These are phyloP conservation scores for Staurois parvus DNA, from an alignment of 2,797 vertebrate species.

Conservation along the genomic window DNA sequence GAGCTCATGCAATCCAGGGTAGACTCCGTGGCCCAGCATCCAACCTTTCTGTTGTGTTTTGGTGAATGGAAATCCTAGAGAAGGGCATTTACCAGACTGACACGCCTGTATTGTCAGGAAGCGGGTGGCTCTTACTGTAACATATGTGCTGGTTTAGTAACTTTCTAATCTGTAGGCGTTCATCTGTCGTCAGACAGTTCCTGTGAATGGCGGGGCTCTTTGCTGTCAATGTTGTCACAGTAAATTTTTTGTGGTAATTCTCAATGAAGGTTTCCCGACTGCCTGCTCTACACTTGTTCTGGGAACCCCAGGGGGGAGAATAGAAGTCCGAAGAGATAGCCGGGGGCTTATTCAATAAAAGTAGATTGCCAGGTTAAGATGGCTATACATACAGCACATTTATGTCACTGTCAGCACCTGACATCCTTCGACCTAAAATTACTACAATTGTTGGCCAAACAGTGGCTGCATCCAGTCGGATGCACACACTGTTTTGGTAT, in stretches of 20 bases:
- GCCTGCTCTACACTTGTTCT: conserved; percentile 3
- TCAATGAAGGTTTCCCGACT: conserved; percentile 14
- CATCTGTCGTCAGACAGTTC: conserved; percentile 22
- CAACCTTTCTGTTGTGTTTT: too few relatives aligned
- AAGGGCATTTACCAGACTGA: background rate
- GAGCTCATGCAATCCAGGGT: too few relatives aligned
- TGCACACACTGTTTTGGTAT: too few relatives aligned
- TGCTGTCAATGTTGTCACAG: conserved; percentile 13
- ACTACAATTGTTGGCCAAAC: too few relatives aligned
- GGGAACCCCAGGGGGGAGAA: conserved; percentile 1
- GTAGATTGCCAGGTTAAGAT: too few relatives aligned
- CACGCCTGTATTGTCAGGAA: conserved; percentile 70
- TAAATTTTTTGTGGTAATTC: conserved; percentile 37
- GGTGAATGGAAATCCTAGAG: too few relatives aligned
- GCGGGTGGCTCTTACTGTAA: conserved; percentile 64
- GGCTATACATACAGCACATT: too few relatives aligned
- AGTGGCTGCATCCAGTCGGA: too few relatives aligned
- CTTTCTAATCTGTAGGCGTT: conserved; percentile 50
- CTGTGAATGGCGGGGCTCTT: conserved; percentile 42
- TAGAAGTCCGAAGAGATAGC: background rate
- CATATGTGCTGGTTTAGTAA: conserved; percentile 53
- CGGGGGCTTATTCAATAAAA: background rate
- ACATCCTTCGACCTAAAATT: too few relatives aligned
- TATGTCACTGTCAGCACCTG: too few relatives aligned
- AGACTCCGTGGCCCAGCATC: too few relatives aligned